A percentile compares a stretch with the other conserved stretches of the same genome.
phyloP scores from a whole-genome alignment of 2,888 invertebrate species.

The Eupithecia vulgata region DNA sequence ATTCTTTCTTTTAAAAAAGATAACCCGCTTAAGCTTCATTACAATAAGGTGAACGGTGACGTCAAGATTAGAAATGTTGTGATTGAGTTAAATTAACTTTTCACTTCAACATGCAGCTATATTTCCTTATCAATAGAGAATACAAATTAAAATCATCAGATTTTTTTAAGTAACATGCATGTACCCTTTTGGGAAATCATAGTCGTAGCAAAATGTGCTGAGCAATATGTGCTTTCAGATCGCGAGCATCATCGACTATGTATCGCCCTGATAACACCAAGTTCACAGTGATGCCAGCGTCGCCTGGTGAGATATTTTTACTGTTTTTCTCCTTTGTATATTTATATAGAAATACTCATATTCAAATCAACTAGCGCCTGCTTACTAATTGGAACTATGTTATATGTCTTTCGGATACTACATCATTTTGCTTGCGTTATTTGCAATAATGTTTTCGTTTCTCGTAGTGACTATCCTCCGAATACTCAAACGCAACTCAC shows the following conservation, averaged over 20 bases:
- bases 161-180: no score
- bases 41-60: no score
- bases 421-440: no score
- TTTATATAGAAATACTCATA: neutral
- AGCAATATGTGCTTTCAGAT: neutral
- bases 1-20: no score
- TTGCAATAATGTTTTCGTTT: neutral
- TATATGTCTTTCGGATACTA: no score
- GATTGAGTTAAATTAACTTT: no score
- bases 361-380: neutral
- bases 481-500: no score
- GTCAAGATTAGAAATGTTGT: no score
- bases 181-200: neutral
- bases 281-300: neutral
- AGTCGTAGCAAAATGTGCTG: neutral
- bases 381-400: neutral
- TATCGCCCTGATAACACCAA: neutral
- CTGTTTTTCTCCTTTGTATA: neutral
- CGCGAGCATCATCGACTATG: neutral
- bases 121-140: no score
- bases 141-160: no score
- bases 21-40: no score
- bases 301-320: neutral
- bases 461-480: neutral
- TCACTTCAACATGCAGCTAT: no score